Conservation (phyloP, 2,888 invertebrate genomes). For the Hirtodrosophila duncani region DNA sequence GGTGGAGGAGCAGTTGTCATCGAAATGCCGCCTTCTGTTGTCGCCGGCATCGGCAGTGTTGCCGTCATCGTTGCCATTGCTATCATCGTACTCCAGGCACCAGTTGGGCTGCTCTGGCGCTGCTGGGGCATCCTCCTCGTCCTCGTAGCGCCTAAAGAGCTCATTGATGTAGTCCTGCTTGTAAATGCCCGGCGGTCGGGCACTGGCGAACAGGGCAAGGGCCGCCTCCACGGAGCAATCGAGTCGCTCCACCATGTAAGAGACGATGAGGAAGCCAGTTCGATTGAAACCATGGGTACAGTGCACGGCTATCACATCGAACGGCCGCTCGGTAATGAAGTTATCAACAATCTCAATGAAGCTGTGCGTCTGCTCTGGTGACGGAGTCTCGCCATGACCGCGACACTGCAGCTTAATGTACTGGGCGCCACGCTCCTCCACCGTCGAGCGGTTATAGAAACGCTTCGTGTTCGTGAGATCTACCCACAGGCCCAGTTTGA, state of each 20-base stretch:
- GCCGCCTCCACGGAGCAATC: constrained; percentile 92
- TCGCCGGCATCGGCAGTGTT: constrained; percentile 26
- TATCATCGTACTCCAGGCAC: constrained; percentile 83
- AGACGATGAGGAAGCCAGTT: constrained; percentile 95
- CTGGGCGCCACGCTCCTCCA: constrained; percentile 87
- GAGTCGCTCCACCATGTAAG: constrained; percentile 91
- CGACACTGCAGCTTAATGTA: constrained; percentile 94
- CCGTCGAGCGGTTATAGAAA: constrained; percentile 91
- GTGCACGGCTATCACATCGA: constrained; percentile 87
- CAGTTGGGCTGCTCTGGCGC: constrained; percentile 91
- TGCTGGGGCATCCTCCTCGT: constrained; percentile 83
- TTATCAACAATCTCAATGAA: constrained; percentile 89
- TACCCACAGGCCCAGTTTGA: constrained; percentile 95
- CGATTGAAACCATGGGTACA: constrained; percentile 99
- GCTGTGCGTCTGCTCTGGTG: constrained; percentile 87
- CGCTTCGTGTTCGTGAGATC: constrained; percentile 97
- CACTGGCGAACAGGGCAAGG: constrained; percentile 84
- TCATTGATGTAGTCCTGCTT: constrained; percentile 96
- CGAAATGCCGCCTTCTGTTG: constrained; percentile 50
- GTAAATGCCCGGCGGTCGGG: constrained; percentile 95
- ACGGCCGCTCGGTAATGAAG: constrained; percentile 88
- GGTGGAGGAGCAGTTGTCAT: constrained; percentile 56
- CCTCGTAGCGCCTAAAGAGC: constrained; percentile 89
- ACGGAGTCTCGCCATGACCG: constrained; percentile 96
- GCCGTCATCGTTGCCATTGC: constrained; percentile 77